Conservation (phyloP, 2,888 invertebrate genomes). For the Taphrorychus bicolor region DNA sequence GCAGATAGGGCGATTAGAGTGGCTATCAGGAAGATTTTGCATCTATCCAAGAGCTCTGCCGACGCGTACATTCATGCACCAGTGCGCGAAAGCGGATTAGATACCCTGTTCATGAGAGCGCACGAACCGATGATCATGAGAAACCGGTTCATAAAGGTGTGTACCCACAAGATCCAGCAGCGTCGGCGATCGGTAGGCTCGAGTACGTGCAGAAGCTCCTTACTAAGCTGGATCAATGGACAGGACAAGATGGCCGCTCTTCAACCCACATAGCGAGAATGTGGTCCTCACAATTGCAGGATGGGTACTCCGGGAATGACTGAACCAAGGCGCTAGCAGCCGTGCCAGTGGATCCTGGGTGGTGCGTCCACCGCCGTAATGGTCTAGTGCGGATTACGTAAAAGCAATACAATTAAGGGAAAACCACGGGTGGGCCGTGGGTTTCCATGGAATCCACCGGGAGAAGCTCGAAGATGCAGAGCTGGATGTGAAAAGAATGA, state of each 20-base stretch:
- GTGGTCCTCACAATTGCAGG: constrained; percentile 27
- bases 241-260: no score
- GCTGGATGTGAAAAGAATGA: no score
- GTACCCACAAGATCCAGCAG: background rate
- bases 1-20: background rate
- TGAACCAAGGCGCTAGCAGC: constrained; percentile 2
- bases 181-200: background rate
- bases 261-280: no score
- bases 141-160: background rate
- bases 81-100: no score
- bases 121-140: constrained; percentile 18
- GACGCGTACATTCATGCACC: constrained; percentile 21
- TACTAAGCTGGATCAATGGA: background rate
- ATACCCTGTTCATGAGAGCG: no score
- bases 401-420: constrained; percentile 47
- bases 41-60: constrained; percentile 3
- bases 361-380: no score
- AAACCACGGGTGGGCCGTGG: constrained; percentile 47
- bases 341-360: no score
- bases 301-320: constrained; percentile 40
- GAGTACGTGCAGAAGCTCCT: background rate
- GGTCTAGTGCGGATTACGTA: constrained; percentile 46
- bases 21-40: background rate
- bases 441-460: constrained; percentile 48
- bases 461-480: no score